These are phyloP conservation scores for Fistularia tabacaria DNA, from an alignment of 2,797 vertebrate genomes.

Conservation along the genomic window DNA sequence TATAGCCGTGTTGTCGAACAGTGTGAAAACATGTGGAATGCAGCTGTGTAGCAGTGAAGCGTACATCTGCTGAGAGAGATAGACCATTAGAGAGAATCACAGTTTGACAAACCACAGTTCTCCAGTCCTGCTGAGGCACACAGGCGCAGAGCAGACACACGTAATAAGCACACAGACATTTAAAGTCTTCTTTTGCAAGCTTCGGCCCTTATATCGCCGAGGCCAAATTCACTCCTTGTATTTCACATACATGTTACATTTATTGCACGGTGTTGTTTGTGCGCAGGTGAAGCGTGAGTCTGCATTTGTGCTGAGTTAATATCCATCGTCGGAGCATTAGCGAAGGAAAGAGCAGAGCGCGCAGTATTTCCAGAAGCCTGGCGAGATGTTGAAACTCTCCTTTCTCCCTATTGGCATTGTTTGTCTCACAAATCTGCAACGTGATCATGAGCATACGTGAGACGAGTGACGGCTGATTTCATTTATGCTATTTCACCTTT, in stretches of 20 bases:
- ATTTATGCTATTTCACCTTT: constrained; percentile 36
- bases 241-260: too few species aligned
- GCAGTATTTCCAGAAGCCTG: too few species aligned
- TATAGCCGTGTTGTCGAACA: constrained; percentile 44
- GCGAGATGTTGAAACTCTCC: constrained; percentile 13
- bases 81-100: constrained; percentile 58
- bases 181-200: constrained; percentile 12
- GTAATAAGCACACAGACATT: constrained; percentile 17
- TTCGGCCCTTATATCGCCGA: neutral
- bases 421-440: constrained; percentile 39
- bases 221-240: too few species aligned
- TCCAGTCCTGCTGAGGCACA: constrained; percentile 30
- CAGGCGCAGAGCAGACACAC: constrained; percentile 17
- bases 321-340: too few species aligned
- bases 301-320: too few species aligned
- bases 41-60: constrained; percentile 69
- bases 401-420: constrained; percentile 29
- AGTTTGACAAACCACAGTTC: constrained; percentile 32
- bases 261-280: too few species aligned
- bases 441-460: constrained; percentile 24
- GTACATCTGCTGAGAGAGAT: constrained; percentile 68
- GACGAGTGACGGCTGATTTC: constrained; percentile 30
- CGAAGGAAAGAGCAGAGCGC: too few species aligned
- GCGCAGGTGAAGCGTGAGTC: too few species aligned
- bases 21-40: constrained; percentile 72